Percentiles rank a stretch among this genome's conserved stretches.
Evolutionary conservation across 2,888 invertebrate genomes (phyloP).

Genomic region (Folsomia manolachei): DNA sequence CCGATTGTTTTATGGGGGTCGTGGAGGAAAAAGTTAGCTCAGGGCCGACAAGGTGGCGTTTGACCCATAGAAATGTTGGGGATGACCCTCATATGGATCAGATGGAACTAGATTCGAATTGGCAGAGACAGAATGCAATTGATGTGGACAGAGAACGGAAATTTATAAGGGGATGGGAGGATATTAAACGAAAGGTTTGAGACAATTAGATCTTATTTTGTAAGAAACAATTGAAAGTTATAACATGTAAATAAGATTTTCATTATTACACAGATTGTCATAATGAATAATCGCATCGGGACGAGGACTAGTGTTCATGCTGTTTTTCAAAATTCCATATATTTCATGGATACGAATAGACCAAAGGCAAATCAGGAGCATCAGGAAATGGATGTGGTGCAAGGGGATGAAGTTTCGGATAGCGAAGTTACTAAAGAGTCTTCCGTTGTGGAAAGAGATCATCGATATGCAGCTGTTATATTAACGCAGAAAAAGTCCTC

Average conservation of each 20-base stretch:
- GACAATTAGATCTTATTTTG: too few relatives aligned
- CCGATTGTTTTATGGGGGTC: background rate
- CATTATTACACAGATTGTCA: background rate
- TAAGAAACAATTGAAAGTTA: background rate
- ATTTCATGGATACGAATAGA: background rate
- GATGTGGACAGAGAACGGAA: background rate
- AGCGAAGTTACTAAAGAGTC: background rate
- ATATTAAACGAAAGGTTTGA: background rate
- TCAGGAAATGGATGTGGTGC: background rate
- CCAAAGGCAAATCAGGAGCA: background rate
- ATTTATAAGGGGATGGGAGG: slow-evolving; percentile 1
- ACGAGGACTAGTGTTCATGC: background rate
- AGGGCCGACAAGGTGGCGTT: background rate
- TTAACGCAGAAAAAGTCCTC: slow-evolving; percentile 38
- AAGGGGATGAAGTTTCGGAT: background rate
- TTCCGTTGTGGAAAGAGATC: slow-evolving; percentile 32
- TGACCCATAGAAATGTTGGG: too few relatives aligned
- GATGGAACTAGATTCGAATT: background rate
- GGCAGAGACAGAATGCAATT: background rate
- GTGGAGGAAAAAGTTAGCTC: background rate
- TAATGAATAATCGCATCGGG: background rate
- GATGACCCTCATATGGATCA: background rate
- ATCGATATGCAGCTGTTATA: slow-evolving; percentile 47
- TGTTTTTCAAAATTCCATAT: background rate
- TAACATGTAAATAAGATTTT: background rate